phyloP scores from a whole-genome alignment of 2,113 vertebrate genomes.

The Hymenochirus boettgeri region DNA sequence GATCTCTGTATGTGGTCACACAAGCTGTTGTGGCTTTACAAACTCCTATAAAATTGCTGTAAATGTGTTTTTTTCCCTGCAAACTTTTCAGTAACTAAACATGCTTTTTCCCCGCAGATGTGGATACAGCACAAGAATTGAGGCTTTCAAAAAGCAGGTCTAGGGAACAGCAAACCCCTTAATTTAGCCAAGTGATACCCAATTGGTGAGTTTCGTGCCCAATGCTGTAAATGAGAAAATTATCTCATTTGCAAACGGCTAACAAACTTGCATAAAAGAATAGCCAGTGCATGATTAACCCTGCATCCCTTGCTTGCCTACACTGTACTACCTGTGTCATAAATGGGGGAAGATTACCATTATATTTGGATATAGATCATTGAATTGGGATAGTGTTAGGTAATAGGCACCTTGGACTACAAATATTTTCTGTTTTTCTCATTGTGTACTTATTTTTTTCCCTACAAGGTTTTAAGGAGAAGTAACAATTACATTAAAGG shows the following conservation, averaged over 20 bases:
- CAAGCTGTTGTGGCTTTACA: constrained; percentile 17
- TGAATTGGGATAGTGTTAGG: too few relatives aligned
- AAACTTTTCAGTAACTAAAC: constrained; percentile 46
- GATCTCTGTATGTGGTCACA: too few relatives aligned
- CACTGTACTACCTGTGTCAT: too few relatives aligned
- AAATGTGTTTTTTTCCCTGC: not conserved
- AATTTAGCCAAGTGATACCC: constrained; percentile 77
- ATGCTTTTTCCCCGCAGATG: constrained; percentile 98
- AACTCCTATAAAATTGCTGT: not conserved
- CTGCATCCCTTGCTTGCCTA: constrained; percentile 59
- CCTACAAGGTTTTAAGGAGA: too few relatives aligned
- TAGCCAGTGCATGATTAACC: constrained; percentile 66
- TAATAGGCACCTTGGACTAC: too few relatives aligned
- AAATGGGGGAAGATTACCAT: too few relatives aligned
- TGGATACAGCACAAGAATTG: constrained; percentile 87
- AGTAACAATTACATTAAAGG: too few relatives aligned
- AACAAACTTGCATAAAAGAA: constrained; percentile 58
- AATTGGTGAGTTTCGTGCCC: constrained; percentile 88
- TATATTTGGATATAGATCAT: too few relatives aligned
- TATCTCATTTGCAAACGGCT: constrained; percentile 69
- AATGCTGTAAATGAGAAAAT: constrained; percentile 63
- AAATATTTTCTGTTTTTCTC: too few relatives aligned
- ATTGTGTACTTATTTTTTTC: too few relatives aligned
- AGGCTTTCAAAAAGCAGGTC: constrained; percentile 96
- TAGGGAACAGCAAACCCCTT: constrained; percentile 93